A percentile compares a stretch with the other conserved stretches of the same genome.
Conservation (phyloP, 2,113 vertebrate species). For the Brienomyrus longianalis region DNA sequence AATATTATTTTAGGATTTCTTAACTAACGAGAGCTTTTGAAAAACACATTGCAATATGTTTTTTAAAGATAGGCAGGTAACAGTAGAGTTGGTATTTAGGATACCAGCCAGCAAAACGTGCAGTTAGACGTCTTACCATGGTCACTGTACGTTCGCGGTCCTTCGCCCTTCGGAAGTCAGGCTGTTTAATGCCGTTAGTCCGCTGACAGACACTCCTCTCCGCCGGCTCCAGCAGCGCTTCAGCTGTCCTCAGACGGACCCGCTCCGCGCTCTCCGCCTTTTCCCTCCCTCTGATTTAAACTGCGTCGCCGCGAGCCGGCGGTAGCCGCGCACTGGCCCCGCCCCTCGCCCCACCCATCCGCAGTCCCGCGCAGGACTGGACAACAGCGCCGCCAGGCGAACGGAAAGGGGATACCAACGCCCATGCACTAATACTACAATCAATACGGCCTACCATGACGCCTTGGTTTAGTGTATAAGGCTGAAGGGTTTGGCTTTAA, state of each 20-base stretch:
- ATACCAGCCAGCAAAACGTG: background rate
- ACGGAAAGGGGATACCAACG: background rate
- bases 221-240: background rate
- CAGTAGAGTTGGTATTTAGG: background rate
- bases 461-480: background rate
- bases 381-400: slow-evolving; percentile 17
- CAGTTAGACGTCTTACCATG: background rate
- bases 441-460: background rate
- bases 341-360: background rate
- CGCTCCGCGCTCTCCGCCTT: slow-evolving; percentile 16
- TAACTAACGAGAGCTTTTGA: background rate
- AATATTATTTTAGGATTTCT: background rate
- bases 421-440: background rate
- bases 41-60: background rate
- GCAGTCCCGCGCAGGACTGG: background rate
- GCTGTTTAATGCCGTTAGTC: background rate
- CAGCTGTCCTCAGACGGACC: background rate
- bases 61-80: background rate
- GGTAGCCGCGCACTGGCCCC: background rate
- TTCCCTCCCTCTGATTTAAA: slow-evolving; percentile 62
- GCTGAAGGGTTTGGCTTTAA: background rate
- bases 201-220: background rate
- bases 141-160: background rate
- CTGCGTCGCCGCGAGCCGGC: background rate
- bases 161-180: background rate